Percentiles rank a stretch among this genome's conserved stretches.
phyloP scores from a whole-genome alignment of 2,888 invertebrate genomes.

The Antheraea assamensis region DNA sequence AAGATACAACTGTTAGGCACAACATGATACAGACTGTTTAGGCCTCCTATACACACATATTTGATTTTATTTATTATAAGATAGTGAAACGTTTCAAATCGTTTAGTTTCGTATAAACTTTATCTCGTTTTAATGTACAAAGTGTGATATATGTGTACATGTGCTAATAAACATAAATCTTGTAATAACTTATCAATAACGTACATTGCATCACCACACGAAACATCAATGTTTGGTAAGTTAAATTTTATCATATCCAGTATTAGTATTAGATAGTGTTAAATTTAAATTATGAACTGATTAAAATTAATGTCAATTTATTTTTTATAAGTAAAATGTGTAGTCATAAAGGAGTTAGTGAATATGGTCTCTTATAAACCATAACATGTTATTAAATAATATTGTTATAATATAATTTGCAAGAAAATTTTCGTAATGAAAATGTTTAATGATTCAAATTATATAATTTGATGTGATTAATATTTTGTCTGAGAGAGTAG shows the following conservation, averaged over 20 bases:
- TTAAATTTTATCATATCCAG: constrained; percentile 24
- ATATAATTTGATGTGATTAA: not conserved
- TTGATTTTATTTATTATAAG: not conserved
- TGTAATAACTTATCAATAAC: not conserved
- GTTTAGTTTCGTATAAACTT: not conserved
- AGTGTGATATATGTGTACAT: not conserved
- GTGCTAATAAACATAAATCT: not conserved
- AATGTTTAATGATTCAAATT: not conserved
- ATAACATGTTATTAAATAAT: not conserved
- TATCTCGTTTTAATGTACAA: not conserved
- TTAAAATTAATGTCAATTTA: constrained; percentile 12
- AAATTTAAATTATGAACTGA: constrained; percentile 15
- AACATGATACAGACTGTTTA: constrained; percentile 61
- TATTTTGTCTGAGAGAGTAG: not conserved
- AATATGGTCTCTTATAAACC: not conserved
- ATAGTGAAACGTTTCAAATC: not conserved
- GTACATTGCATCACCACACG: not conserved
- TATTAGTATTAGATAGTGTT: constrained; percentile 36
- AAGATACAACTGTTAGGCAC: constrained; percentile 40
- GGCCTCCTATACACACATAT: not conserved
- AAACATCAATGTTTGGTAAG: not conserved
- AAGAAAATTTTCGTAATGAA: too few species aligned
- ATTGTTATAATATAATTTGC: not conserved
- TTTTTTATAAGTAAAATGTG: not conserved
- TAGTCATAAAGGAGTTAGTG: not conserved